Evolutionary conservation across 2,113 vertebrate genomes (phyloP), one percentile per base, ranked within the genome.

Genomic region (Apaloderma vittatum): DNA sequence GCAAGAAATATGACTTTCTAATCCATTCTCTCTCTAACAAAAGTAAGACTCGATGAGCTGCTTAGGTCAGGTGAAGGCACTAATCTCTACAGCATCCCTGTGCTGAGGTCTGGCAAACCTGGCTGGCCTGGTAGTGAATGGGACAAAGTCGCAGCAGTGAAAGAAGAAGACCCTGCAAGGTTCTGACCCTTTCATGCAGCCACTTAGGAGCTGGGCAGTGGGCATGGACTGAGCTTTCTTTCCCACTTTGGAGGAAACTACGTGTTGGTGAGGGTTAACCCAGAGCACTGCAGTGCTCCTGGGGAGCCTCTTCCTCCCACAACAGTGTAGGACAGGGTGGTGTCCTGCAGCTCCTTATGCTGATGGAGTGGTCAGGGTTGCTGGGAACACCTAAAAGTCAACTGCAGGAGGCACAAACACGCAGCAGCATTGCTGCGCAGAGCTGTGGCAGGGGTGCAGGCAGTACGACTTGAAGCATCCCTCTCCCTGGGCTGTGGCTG

Each of bases 1-100:
- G 40, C 72, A 80, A 80, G 88, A 76, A 86, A 88, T 58, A 43
- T 52, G 83, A 55, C 29, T 92, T 77, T 65, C 68, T 94, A 94
- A 94, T 95, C 94, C 83, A 37, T 84, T 92, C 79, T 91, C 83
- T 91, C 49, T 54, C 46, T 46, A 71, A 78, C 63, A 88, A 79
- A 93, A 86, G 8, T 49, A 51, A 94, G 83, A 9, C 83, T 80
- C 0, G 0, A 72, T 88, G 79, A 94, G 88, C 43, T 21, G 83
- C 94, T 92, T 86, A n/a, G 83, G 91, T 86, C 88, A 55, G 93
- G 55, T 90, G 26, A 72, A 92, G 74, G 36, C 67, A 23, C 51
- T 94, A 92, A 95, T 96, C 91, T 89, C 86, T 29, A 1, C 32
- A n/a, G 57, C 9, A 18, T 22, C 49, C 54, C 49, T 1, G 0